Evolutionary conservation across 2,797 vertebrate species (phyloP), one percentile per base, ranked within the genome.

Genomic region (Mionectes olivaceus): DNA sequence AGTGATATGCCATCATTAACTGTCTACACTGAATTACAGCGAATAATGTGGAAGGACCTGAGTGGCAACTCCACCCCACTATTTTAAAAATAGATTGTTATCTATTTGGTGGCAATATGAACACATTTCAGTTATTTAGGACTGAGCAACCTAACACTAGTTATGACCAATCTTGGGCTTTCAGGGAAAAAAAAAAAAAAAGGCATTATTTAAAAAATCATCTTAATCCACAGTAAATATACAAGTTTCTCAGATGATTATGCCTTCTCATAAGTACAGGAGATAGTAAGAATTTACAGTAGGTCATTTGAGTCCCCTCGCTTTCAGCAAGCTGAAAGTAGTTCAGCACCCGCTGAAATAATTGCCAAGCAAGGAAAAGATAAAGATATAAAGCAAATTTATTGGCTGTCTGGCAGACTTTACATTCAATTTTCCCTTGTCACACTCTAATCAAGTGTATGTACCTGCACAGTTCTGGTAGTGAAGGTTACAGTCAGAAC

Each of bases 381-480:
- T 70, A 89, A 89, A 91, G 87, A 90, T 86, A 87, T 93, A 95
- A 96, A 96, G 23, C 41, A 95, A 93, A 93, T 95, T 94, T 95
- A 96, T 71, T 74, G 52, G 41, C 83, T 90, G 83, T 74, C 94
- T 87, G 90, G 89, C n/a, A 13, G 89, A 84, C 68, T 94, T 93
- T 83, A 91, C 35, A 60, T 90, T 94, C 87, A 76, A 87, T 96
- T 97, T 96, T 88, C 93, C 89, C 85, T 70, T 96, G 94, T 83
- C 93, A 93, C 80, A 37, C 67, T 87, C 77, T 70, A 78, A 41
- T 86, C 87, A 82, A 82, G 60, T 1, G 12, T 14, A 79, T 30
- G 67, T 71, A 82, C 59, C 60, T 1, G 16, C 77, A 79, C 74
- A 79, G 30, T 25, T 86, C 77, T 8, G 33, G 41, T 7, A 70